phyloP scores from a whole-genome alignment of 2,888 invertebrate species.

The Anthoptus insignis region DNA sequence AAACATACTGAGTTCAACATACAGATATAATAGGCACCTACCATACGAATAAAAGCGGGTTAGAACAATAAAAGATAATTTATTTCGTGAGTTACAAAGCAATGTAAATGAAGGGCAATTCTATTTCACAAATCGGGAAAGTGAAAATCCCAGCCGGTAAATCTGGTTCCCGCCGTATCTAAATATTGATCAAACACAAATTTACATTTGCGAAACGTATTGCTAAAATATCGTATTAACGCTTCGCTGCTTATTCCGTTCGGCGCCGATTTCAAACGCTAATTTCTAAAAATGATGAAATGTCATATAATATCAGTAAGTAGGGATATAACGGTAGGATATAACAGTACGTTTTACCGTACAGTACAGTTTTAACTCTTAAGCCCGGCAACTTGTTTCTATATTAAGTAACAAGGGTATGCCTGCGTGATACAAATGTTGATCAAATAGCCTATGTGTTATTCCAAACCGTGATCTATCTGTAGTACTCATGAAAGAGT shows the following conservation, averaged over 20 bases:
- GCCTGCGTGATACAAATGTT: no score
- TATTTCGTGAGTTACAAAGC: conserved; percentile 12
- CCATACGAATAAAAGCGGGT: neutral
- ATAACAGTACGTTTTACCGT: no score
- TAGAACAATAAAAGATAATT: conserved; percentile 8
- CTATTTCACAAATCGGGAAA: conserved; percentile 29
- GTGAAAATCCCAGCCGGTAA: conserved; percentile 26
- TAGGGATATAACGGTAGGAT: no score
- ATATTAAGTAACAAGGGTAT: no score
- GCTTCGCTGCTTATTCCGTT: conserved; percentile 23
- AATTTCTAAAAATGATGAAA: conserved; percentile 14
- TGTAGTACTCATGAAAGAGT: no score
- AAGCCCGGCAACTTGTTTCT: no score
- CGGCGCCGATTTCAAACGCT: conserved; percentile 3
- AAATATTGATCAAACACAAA: conserved; percentile 46
- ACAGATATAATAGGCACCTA: neutral
- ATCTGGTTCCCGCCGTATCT: conserved; percentile 28
- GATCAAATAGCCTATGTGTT: no score
- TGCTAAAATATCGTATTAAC: conserved; percentile 32
- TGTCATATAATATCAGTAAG: neutral
- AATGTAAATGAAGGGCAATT: conserved; percentile 28
- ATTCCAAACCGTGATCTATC: no score
- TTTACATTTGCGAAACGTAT: conserved; percentile 45
- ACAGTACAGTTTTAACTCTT: no score
- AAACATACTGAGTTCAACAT: no score